Percentiles rank a stretch among this genome's conserved stretches.
phyloP scores from a whole-genome alignment of 2,888 invertebrate genomes.

The Adineta ricciae region DNA sequence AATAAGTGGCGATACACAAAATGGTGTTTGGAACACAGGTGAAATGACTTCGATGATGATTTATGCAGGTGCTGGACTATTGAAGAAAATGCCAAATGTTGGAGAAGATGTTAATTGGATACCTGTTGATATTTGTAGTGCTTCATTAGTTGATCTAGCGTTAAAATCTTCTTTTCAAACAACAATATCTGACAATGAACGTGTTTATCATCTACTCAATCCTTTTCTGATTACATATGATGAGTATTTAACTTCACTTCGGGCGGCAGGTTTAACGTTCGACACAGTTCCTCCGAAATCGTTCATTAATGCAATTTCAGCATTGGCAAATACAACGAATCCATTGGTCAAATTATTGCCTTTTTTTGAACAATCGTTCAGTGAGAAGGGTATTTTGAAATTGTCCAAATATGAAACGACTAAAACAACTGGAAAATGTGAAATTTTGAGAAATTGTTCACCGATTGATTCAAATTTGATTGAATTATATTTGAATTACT shows the following conservation, averaged over 20 bases:
- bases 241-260: background rate
- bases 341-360: background rate
- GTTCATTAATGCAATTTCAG: background rate
- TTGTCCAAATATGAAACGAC: background rate
- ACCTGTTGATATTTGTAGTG: background rate
- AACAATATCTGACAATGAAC: background rate
- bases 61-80: background rate
- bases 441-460: background rate
- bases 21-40: conserved; percentile 4
- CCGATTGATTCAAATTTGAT: background rate
- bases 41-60: background rate
- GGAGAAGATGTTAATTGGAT: conserved; percentile 2
- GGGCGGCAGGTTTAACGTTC: background rate
- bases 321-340: background rate
- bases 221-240: background rate
- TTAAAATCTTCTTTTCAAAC: background rate
- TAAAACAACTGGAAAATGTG: background rate
- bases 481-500: background rate
- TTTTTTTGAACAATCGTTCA: background rate
- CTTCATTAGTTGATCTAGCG: background rate
- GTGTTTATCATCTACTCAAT: conserved; percentile 1
- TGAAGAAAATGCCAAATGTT: background rate
- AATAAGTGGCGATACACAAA: conserved; percentile 1
- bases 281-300: background rate
- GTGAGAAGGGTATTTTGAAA: background rate